Evolutionary conservation across 2,113 vertebrate species (phyloP).

Genomic region (Eira barbara): DNA sequence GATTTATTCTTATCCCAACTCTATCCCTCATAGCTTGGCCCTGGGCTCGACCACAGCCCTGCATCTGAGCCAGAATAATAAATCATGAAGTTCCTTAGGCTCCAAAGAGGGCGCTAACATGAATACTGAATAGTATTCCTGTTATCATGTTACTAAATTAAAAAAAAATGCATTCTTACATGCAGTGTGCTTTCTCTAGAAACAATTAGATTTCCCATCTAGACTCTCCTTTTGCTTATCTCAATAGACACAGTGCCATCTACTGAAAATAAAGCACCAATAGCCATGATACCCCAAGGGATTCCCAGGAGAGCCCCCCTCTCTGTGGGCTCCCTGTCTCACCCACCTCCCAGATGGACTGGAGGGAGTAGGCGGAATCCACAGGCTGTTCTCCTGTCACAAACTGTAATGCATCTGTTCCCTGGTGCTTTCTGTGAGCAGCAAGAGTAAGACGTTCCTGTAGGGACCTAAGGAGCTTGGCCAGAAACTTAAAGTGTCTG

Average conservation of each 20-base stretch:
- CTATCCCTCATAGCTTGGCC: constrained; percentile 27
- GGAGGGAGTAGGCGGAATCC: constrained; percentile 72
- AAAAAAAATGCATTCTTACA: constrained; percentile 37
- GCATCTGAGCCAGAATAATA: constrained; percentile 52
- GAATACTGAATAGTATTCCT: constrained; percentile 64
- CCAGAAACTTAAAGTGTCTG: neutral
- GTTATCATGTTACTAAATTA: constrained; percentile 48
- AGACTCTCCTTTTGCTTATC: constrained; percentile 34
- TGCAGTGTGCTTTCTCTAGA: constrained; percentile 40
- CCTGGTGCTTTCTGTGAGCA: constrained; percentile 70
- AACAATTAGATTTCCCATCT: constrained; percentile 50
- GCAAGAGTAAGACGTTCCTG: constrained; percentile 42
- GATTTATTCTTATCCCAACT: constrained; percentile 60
- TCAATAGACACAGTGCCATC: constrained; percentile 74
- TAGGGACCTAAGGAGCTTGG: constrained; percentile 3
- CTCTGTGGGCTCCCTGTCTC: constrained; percentile 63
- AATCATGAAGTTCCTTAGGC: constrained; percentile 50
- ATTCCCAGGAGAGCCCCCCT: constrained; percentile 74
- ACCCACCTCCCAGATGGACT: constrained; percentile 77
- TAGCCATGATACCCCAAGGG: constrained; percentile 57
- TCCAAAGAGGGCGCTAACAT: constrained; percentile 37
- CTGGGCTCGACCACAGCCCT: neutral
- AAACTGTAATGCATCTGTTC: constrained; percentile 75
- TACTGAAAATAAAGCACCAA: constrained; percentile 71
- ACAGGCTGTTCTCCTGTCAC: constrained; percentile 76